Percentiles rank a stretch among this genome's conserved stretches.
phyloP scores from a whole-genome alignment of 2,113 vertebrate genomes.

The Xiphias gladius region DNA sequence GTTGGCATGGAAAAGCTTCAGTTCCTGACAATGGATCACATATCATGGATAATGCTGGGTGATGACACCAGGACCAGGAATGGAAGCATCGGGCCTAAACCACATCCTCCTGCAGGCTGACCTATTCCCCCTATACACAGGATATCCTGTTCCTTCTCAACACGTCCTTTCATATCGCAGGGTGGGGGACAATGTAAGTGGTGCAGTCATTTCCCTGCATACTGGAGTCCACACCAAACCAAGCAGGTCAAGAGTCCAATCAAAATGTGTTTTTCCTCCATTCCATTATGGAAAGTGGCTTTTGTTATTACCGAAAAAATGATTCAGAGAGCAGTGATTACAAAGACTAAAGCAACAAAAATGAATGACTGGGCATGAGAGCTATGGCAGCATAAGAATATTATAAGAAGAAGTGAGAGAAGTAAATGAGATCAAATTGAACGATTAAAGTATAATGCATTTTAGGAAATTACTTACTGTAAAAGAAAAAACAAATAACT shows the following conservation, averaged over 20 bases:
- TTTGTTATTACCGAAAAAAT: background rate
- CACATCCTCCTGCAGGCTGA: constrained; percentile 50
- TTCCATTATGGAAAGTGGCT: background rate
- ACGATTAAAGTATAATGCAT: background rate
- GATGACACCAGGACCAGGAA: constrained; percentile 8
- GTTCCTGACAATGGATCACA: background rate
- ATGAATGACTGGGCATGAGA: background rate
- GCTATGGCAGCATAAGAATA: background rate
- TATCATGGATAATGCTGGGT: background rate
- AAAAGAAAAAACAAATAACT: background rate
- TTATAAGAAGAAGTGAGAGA: background rate
- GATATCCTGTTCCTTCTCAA: constrained; percentile 56
- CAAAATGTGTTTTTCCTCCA: background rate
- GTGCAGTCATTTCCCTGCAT: constrained; percentile 19
- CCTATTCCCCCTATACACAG: constrained; percentile 28
- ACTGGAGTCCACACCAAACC: background rate
- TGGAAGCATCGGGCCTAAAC: constrained; percentile 20
- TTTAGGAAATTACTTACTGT: background rate
- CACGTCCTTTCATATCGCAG: constrained; percentile 45
- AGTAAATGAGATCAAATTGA: background rate
- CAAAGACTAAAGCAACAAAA: background rate
- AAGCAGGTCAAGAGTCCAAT: background rate
- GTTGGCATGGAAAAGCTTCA: background rate
- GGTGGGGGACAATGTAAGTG: constrained; percentile 44
- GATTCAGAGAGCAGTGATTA: background rate